Evolutionary conservation across 2,888 invertebrate species (phyloP), one percentile per base, ranked within the genome.

Genomic region (Limnephilus rhombicus): DNA sequence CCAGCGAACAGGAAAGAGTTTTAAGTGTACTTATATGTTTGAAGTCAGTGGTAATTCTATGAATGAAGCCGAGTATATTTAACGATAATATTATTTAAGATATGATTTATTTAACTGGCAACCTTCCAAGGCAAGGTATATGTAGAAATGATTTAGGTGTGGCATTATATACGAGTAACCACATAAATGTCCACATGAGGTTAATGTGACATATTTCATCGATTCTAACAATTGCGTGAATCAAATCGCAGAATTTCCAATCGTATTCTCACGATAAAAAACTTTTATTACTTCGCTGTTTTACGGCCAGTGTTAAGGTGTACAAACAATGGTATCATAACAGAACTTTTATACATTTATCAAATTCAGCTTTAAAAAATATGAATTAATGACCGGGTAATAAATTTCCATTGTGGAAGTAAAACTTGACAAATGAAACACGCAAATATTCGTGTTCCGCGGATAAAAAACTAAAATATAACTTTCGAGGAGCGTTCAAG

Each of bases 371-470:
- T 53, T n/a, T 29, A 87, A 49, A 87, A 86, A 45, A 31, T 5
- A 49, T 53, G 49, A 87, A 87, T 83, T 37, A 83, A 83, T 83
- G 37, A 49, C 68, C 15, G 31, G 15, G 68, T 29, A 87, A 87
- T 49, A 87, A 87, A 49, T 68, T 87, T 87, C 49, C 29, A 87
- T 68, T 45, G 13, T 24, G 37, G 53, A 49, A 31, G 31, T 87
- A 49, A 31, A 49, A 87, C 15, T 87, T 87, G 87, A 87, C 87
- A 80, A 89, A 89, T 89, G 88, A 89, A 89, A 80, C 88, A 89
- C 88, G 88, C 88, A 29, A 89, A 89, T 68, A 89, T 89, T 89
- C 88, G 88, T 89, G 88, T 89, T 80, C 80, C 88, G 34, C 80
- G 37, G 80, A 80, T 24, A 80, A 41, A 83, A 37, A 41, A 37